phyloP scores from a whole-genome alignment of 2,888 invertebrate genomes.

The Latheticus oryzae region DNA sequence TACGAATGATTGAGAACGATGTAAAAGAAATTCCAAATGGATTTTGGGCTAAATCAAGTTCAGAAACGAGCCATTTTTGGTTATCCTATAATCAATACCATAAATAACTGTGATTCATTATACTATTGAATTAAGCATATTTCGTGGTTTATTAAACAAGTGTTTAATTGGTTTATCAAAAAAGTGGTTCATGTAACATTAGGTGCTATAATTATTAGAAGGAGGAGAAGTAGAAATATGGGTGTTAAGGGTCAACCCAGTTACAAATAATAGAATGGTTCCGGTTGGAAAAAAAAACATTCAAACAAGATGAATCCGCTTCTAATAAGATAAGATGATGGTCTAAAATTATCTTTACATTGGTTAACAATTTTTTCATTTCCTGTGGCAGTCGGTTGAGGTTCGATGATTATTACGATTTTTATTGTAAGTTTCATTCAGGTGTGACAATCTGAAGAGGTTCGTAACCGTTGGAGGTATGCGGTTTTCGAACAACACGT shows the following conservation, averaged over 20 bases:
- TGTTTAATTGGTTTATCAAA: conserved; percentile 4
- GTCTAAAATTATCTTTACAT: conserved; percentile 14
- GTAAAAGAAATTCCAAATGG: too few relatives aligned
- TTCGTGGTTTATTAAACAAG: not conserved
- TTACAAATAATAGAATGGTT: conserved; percentile 14
- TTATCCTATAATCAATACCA: not conserved
- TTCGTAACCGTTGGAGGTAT: conserved; percentile 9
- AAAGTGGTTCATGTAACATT: not conserved
- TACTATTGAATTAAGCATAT: conserved; percentile 8
- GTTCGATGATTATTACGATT: conserved; percentile 10
- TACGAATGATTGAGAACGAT: too few relatives aligned
- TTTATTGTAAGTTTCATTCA: conserved; percentile 2
- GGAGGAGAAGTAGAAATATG: conserved; percentile 3
- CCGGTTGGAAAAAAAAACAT: conserved; percentile 12
- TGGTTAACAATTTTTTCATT: not conserved
- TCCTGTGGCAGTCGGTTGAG: conserved; percentile 16
- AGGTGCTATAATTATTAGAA: too few relatives aligned
- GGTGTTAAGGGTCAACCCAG: conserved; percentile 22
- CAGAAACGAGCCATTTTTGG: conserved; percentile 11
- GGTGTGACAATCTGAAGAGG: conserved; percentile 26
- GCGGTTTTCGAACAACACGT: conserved; percentile 39
- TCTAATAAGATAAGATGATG: conserved; percentile 22
- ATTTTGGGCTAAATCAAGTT: too few relatives aligned
- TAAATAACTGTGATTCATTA: conserved; percentile 1
- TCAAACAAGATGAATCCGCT: conserved; percentile 14